Conservation (phyloP, 2,888 invertebrate species). For the Emmelina monodactyla region DNA sequence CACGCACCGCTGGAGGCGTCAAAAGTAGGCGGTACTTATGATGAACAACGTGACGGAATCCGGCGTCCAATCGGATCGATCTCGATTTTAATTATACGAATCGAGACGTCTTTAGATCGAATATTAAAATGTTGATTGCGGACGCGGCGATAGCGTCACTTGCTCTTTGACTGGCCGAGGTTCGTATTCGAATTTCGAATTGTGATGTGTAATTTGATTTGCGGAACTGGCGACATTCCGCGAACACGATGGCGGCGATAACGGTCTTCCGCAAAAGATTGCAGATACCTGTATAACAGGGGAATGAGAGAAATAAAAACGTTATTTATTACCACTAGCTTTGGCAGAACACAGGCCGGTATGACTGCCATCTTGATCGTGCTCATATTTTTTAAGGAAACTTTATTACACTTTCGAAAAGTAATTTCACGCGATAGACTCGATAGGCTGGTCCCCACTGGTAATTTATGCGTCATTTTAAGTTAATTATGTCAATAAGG, state of each 20-base stretch:
- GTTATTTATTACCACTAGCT: slow-evolving; percentile 25
- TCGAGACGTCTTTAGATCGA: slow-evolving; percentile 56
- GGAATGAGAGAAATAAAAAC: slow-evolving; percentile 24
- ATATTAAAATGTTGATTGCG: slow-evolving; percentile 62
- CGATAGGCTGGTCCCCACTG: too few species aligned
- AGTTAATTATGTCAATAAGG: too few species aligned
- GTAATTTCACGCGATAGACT: slow-evolving; percentile 10
- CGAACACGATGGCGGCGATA: slow-evolving; percentile 39
- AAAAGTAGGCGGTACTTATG: slow-evolving; percentile 59
- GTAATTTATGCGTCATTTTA: too few species aligned
- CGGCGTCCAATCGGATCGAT: slow-evolving; percentile 55
- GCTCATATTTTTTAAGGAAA: slow-evolving; percentile 23
- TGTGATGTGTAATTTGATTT: slow-evolving; percentile 54
- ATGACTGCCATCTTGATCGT: slow-evolving; percentile 25
- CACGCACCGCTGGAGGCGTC: slow-evolving; percentile 60
- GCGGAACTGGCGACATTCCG: slow-evolving; percentile 43
- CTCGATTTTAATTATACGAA: slow-evolving; percentile 64
- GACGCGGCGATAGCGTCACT: slow-evolving; percentile 39
- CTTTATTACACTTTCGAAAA: too few species aligned
- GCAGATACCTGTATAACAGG: slow-evolving; percentile 20
- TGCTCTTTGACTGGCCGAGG: slow-evolving; percentile 42
- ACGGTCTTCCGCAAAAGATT: slow-evolving; percentile 36
- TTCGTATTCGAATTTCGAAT: slow-evolving; percentile 46
- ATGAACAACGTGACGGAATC: slow-evolving; percentile 61
- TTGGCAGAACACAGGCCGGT: slow-evolving; percentile 19